Conservation (phyloP, 2,113 vertebrate species). For the Odobenus rosmarus region DNA sequence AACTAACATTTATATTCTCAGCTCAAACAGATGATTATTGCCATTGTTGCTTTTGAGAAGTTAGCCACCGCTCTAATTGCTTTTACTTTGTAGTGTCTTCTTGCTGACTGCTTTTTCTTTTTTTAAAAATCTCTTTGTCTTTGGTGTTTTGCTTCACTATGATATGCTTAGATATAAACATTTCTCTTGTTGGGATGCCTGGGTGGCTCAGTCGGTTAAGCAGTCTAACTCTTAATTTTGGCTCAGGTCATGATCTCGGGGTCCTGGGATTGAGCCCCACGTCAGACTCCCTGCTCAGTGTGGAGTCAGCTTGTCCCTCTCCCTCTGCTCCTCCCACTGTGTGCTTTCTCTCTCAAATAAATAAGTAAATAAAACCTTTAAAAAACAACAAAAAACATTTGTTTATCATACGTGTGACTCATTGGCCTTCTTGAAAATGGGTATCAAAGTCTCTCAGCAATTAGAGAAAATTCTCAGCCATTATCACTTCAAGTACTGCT, state of each 20-base stretch:
- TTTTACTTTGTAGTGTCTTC: neutral
- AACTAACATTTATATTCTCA: neutral
- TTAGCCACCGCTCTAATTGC: neutral
- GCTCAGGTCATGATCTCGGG: neutral
- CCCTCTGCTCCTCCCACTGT: neutral
- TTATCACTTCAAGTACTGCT: neutral
- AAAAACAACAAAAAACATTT: neutral
- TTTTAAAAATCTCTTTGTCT: neutral
- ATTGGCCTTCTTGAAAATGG: neutral
- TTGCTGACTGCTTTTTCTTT: neutral
- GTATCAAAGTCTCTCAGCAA: neutral
- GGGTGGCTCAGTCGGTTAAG: neutral
- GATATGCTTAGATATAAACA: neutral
- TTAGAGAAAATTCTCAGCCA: neutral
- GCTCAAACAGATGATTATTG: neutral
- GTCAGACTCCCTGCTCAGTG: neutral
- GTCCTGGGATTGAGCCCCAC: neutral
- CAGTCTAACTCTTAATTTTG: neutral
- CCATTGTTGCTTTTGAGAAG: neutral
- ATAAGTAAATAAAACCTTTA: neutral
- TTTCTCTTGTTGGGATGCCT: neutral
- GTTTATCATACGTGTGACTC: neutral
- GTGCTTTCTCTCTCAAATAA: neutral
- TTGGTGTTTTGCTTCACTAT: neutral
- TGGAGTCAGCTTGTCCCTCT: neutral